A percentile compares a stretch with the other conserved stretches of the same genome.
phyloP scores from a whole-genome alignment of 1,140 invertebrate genomes.

The Drosophila teissieri region DNA sequence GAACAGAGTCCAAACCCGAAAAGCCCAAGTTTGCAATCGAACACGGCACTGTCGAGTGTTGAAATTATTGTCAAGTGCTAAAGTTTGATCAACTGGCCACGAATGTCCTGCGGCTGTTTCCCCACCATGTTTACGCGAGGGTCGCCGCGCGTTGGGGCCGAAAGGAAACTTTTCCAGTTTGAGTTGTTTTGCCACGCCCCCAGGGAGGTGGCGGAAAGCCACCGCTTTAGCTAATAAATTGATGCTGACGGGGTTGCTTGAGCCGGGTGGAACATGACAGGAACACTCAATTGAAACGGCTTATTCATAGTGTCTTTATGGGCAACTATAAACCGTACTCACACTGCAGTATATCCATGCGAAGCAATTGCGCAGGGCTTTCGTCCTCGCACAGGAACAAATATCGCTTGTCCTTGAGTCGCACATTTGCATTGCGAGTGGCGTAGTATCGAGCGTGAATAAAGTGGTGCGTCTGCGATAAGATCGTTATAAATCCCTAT shows the following conservation, averaged over 20 bases:
- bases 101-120: slow-evolving; percentile 48
- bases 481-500: slow-evolving; percentile 74
- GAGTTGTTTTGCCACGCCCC: slow-evolving; percentile 50
- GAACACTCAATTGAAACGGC: slow-evolving; percentile 31
- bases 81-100: slow-evolving; percentile 73
- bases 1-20: slow-evolving; percentile 25
- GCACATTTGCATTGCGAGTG: slow-evolving; percentile 70
- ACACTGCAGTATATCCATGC: slow-evolving; percentile 73
- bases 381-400: slow-evolving; percentile 77
- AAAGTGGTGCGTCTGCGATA: slow-evolving; percentile 59
- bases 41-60: slow-evolving; percentile 73
- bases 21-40: slow-evolving; percentile 72
- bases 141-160: slow-evolving; percentile 18
- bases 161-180: slow-evolving; percentile 51
- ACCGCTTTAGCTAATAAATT: slow-evolving; percentile 53
- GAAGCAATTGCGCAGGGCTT: slow-evolving; percentile 57
- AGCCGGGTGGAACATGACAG: neutral
- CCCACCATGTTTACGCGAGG: slow-evolving; percentile 45
- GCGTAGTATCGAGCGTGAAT: slow-evolving; percentile 76
- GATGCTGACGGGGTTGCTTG: slow-evolving; percentile 20
- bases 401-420: slow-evolving; percentile 78
- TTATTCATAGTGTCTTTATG: slow-evolving; percentile 21
- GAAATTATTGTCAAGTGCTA: slow-evolving; percentile 78
- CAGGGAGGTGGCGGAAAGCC: slow-evolving; percentile 42
- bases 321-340: slow-evolving; percentile 36